Base-by-base conservation (phyloP, 2,888 invertebrate species). In the Heteromurus nitidus region DNA sequence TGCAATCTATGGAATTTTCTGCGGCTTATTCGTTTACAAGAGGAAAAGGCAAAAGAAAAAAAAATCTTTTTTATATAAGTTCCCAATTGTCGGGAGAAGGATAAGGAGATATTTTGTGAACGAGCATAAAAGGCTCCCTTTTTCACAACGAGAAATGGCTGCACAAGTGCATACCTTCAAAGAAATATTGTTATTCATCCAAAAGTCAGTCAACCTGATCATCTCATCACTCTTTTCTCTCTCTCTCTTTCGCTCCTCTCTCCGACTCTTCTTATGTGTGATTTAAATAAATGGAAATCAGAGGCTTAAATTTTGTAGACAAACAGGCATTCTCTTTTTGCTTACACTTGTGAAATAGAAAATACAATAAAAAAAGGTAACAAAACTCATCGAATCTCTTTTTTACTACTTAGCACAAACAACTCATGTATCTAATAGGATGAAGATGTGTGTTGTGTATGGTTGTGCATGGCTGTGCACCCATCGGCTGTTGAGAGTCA, bases 271-370 rank as follows among this genome's bases (percentile, higher is more conserved):
- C n/a, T n/a, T n/a, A n/a, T n/a, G n/a, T n/a, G n/a, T n/a, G n/a
- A n/a, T n/a, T n/a, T n/a, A n/a, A n/a, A n/a, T n/a, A n/a, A n/a
- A n/a, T 30, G 30, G 50, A 28, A 50, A 44, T 5, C 16, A 28
- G n/a, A n/a, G 50, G 60, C 47, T 65, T 65, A 24, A 67, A 60
- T 20, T 44, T 67, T 67, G 58, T 68, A 76, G 76, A 76, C 76
- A 76, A 68, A 47, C 44, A 58, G 76, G 76, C 76, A 76, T 68
- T 68, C 26, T 65, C 26, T 73, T 7, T 68, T 31, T 31, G 18
- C 67, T 67, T 26, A 18, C 47, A 50, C 50, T 50, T 50, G 18
- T 50, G 50, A 36, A 36, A 36, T 36, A 36, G n/a, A n/a, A n/a
- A n/a, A n/a, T n/a, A n/a, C n/a, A n/a, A n/a, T n/a, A n/a, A n/a